These are phyloP conservation scores for Oligia strigilis DNA, from an alignment of 2,888 invertebrate genomes.

Conservation along the genomic window DNA sequence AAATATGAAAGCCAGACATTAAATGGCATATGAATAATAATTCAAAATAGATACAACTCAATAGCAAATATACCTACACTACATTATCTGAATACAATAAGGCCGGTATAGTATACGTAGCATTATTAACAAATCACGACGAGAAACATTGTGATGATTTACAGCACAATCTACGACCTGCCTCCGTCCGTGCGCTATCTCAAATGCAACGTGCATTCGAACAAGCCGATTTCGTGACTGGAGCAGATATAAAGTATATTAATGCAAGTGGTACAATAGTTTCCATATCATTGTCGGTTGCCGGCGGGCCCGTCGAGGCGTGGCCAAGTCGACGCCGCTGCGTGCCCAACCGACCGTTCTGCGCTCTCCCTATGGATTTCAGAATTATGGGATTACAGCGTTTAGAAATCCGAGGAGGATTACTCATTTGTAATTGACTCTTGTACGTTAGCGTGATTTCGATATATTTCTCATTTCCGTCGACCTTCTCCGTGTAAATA, in stretches of 20 bases:
- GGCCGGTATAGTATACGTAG: slow-evolving; percentile 21
- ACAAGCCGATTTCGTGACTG: slow-evolving; percentile 72
- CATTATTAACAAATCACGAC: slow-evolving; percentile 67
- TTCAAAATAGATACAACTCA: slow-evolving; percentile 27
- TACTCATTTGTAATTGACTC: slow-evolving; percentile 49
- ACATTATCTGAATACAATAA: slow-evolving; percentile 41
- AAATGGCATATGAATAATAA: slow-evolving; percentile 31
- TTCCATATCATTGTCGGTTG: slow-evolving; percentile 75
- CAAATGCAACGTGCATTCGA: slow-evolving; percentile 68
- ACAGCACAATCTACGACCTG: slow-evolving; percentile 62
- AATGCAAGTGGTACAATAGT: slow-evolving; percentile 76
- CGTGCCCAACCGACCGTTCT: slow-evolving; percentile 79
- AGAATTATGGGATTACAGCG: slow-evolving; percentile 69
- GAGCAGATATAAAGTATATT: slow-evolving; percentile 69
- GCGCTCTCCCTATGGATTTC: slow-evolving; percentile 75
- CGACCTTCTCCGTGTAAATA: slow-evolving; percentile 42
- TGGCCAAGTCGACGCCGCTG: slow-evolving; percentile 70
- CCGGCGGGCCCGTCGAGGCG: slow-evolving; percentile 77
- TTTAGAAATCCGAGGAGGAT: slow-evolving; percentile 51
- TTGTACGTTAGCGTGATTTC: slow-evolving; percentile 52
- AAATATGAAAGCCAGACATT: slow-evolving; percentile 35
- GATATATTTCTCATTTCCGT: slow-evolving; percentile 46
- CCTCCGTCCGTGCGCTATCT: slow-evolving; percentile 58
- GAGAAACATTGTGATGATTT: slow-evolving; percentile 65
- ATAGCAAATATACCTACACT: slow-evolving; percentile 37